A percentile compares a stretch with the other conserved stretches of the same genome.
Evolutionary conservation across 2,113 vertebrate species (phyloP).

Genomic region (Heterochromis multidens): DNA sequence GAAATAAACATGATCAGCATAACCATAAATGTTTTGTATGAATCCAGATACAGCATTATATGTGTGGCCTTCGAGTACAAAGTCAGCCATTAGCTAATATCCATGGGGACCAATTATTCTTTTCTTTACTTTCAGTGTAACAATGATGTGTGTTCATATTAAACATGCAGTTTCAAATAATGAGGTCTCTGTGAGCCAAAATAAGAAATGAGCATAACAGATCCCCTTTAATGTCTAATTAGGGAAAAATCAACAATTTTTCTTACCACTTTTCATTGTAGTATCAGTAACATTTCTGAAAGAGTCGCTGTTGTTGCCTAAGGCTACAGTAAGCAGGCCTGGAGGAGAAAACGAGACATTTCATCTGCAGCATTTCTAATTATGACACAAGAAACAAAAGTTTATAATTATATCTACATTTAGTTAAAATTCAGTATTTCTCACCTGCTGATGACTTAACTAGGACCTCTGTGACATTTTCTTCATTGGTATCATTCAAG

Average conservation of each 20-base stretch:
- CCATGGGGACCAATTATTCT: too few relatives aligned
- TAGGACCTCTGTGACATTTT: neutral
- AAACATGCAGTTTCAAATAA: neutral
- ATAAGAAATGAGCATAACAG: neutral
- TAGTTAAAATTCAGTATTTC: neutral
- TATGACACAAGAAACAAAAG: neutral
- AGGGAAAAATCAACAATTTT: neutral
- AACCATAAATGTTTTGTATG: neutral
- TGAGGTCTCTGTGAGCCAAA: neutral
- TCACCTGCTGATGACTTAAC: neutral
- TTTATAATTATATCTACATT: neutral
- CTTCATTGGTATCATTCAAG: neutral
- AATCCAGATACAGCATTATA: neutral
- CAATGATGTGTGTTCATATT: too few relatives aligned
- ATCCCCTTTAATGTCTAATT: neutral
- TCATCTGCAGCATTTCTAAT: neutral
- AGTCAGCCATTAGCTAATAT: too few relatives aligned
- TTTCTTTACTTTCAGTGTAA: too few relatives aligned
- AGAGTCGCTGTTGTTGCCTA: neutral
- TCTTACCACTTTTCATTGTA: constrained; percentile 7
- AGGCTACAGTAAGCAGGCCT: neutral
- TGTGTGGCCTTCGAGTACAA: too few relatives aligned
- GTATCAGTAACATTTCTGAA: neutral
- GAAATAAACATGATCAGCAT: neutral
- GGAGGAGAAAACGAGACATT: neutral